phyloP scores from a whole-genome alignment of 2,113 vertebrate species.

The Pedionomus torquatus region DNA sequence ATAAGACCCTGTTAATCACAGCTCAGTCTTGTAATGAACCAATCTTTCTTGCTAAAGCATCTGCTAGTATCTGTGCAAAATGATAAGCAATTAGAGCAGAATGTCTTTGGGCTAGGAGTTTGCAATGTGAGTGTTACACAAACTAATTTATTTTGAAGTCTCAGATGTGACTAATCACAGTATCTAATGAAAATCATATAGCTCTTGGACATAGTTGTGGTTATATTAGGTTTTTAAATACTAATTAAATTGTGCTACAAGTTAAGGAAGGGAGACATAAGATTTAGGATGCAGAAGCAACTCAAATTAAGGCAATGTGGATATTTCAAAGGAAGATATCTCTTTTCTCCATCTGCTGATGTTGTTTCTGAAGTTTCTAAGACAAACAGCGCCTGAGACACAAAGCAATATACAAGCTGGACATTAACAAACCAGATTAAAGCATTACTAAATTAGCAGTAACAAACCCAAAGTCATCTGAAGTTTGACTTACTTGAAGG shows the following conservation, averaged over 20 bases:
- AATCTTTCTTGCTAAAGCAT: neutral
- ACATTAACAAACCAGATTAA: neutral
- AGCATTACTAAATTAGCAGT: neutral
- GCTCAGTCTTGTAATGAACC: neutral
- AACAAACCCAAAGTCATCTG: neutral
- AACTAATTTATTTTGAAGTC: neutral
- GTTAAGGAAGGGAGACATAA: neutral
- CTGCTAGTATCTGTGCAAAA: neutral
- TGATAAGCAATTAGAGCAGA: neutral
- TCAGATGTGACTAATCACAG: neutral
- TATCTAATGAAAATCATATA: neutral
- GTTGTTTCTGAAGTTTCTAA: neutral
- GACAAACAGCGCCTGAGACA: neutral
- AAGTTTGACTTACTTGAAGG: neutral
- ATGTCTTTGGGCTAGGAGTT: neutral
- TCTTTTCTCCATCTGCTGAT: neutral
- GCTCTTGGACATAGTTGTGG: neutral
- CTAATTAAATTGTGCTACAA: neutral
- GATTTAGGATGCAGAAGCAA: neutral
- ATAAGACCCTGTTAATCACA: neutral
- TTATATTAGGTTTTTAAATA: conserved; percentile 14
- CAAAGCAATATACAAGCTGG: neutral
- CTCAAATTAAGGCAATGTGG: neutral
- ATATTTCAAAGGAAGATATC: neutral
- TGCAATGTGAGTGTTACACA: neutral